Evolutionary conservation across 2,113 vertebrate genomes (phyloP).

Genomic region (Panurus biarmicus): DNA sequence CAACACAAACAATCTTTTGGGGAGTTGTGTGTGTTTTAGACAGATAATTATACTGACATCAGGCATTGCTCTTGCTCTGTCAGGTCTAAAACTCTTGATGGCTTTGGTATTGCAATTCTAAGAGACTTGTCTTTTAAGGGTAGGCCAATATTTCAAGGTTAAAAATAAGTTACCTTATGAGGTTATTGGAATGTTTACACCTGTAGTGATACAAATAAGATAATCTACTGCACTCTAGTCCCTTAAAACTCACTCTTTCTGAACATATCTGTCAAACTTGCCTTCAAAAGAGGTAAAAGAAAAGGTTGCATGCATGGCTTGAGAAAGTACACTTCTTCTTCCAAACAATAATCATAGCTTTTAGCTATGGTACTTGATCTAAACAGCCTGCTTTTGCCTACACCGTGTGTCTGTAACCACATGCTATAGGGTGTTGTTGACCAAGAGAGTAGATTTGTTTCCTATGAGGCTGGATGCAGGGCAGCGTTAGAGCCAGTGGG

Average conservation of each 20-base stretch:
- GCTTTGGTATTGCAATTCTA: background rate
- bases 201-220: background rate
- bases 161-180: background rate
- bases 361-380: background rate
- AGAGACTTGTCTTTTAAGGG: background rate
- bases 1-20: background rate
- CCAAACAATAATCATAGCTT: background rate
- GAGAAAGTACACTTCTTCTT: background rate
- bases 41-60: background rate
- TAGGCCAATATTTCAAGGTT: background rate
- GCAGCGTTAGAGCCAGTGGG: background rate
- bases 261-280: background rate
- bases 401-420: background rate
- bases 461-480: background rate
- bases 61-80: background rate
- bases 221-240: background rate
- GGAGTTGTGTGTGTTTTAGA: background rate
- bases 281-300: background rate
- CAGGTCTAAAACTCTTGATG: background rate
- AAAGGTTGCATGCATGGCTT: background rate
- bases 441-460: background rate
- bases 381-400: background rate
- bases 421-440: fast-evolving
- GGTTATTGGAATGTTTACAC: background rate
- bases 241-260: background rate